Percentiles rank a stretch among this genome's conserved stretches.
Conservation (phyloP, 53 echinoderm and acorn worm genomes). For the Holothuria scabra region DNA sequence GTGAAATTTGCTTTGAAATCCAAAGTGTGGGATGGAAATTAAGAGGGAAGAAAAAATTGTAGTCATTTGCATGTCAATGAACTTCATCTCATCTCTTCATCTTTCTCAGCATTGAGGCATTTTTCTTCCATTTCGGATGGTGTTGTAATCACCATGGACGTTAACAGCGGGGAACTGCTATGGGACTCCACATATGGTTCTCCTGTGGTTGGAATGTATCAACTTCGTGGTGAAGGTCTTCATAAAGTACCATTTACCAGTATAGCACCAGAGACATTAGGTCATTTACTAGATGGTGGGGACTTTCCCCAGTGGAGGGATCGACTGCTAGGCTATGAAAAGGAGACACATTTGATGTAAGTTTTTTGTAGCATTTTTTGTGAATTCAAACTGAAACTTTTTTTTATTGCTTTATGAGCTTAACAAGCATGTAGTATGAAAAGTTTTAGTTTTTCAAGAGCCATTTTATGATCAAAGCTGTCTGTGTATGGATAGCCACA, state of each 20-base stretch:
- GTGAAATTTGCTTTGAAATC: no score
- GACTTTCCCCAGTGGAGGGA: conserved; percentile 85
- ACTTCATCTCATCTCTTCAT: no score
- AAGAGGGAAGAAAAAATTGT: no score
- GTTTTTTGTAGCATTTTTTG: neutral
- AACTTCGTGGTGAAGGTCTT: conserved; percentile 79
- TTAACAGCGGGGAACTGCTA: conserved; percentile 78
- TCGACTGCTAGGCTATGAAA: conserved; percentile 73
- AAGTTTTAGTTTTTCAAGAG: no score
- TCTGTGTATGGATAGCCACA: no score
- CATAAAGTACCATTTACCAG: conserved; percentile 78
- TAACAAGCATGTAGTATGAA: no score
- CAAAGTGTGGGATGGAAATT: no score
- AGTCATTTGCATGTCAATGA: no score
- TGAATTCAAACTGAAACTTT: no score
- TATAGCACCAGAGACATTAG: conserved; percentile 75
- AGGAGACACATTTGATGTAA: conserved; percentile 66
- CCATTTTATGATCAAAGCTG: no score
- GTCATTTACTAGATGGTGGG: conserved; percentile 77
- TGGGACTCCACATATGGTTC: conserved; percentile 92
- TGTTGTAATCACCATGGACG: conserved; percentile 85
- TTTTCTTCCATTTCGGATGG: conserved; percentile 92
- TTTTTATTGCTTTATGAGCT: no score
- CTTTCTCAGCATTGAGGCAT: conserved; percentile 71
- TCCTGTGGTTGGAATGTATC: conserved; percentile 94